Evolutionary conservation across 2,797 vertebrate genomes (phyloP).

Genomic region (Morelia viridis): DNA sequence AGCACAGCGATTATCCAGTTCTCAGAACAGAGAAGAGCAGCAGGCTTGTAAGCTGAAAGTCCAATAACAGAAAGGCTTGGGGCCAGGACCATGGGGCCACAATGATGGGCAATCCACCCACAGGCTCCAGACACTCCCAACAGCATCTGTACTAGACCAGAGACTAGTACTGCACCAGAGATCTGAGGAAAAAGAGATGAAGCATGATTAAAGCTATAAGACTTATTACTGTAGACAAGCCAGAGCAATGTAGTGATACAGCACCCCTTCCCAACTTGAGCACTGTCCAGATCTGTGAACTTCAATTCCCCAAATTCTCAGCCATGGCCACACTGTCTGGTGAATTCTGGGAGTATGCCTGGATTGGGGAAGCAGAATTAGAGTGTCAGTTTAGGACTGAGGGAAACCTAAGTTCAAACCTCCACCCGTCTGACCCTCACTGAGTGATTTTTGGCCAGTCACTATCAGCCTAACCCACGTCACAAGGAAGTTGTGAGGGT

Average conservation of each 20-base stretch:
- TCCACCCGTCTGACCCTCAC: background rate
- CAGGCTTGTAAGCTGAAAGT: conserved; percentile 80
- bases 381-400: background rate
- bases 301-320: background rate
- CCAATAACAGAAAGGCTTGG: conserved; percentile 82
- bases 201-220: background rate
- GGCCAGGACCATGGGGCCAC: conserved; percentile 83
- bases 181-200: conserved; percentile 66
- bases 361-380: background rate
- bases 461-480: background rate
- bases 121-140: conserved; percentile 74
- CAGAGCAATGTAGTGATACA: background rate
- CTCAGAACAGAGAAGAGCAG: conserved; percentile 79
- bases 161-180: conserved; percentile 79
- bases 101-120: conserved; percentile 67
- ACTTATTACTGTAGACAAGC: background rate
- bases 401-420: background rate
- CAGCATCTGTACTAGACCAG: conserved; percentile 75
- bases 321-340: background rate
- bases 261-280: background rate
- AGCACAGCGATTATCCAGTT: conserved; percentile 80
- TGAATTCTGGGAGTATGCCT: background rate
- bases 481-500: background rate
- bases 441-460: background rate
- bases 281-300: background rate